Percentiles rank a stretch among this genome's conserved stretches.
These are phyloP conservation scores for Diarsia rubi DNA, from an alignment of 2,888 invertebrate species.

Conservation along the genomic window DNA sequence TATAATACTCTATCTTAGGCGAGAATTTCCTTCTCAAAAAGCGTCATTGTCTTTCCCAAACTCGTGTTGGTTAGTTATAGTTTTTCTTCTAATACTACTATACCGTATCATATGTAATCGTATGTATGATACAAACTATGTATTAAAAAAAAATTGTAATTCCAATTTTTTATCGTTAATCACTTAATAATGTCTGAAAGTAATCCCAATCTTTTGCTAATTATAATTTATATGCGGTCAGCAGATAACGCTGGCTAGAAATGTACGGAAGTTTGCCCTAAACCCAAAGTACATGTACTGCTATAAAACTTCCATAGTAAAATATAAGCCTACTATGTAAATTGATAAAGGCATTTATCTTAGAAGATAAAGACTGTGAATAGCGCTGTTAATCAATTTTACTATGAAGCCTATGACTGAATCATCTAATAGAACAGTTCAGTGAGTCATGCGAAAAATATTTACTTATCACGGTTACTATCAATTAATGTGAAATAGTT, in stretches of 20 bases:
- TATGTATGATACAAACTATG: too few relatives aligned
- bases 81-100: neutral
- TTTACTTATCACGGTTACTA: neutral
- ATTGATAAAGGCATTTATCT: conserved; percentile 8
- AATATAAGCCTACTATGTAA: neutral
- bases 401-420: neutral
- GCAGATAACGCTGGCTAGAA: conserved; percentile 12
- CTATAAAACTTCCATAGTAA: conserved; percentile 17
- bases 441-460: neutral
- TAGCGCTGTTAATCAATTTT: conserved; percentile 17
- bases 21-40: neutral
- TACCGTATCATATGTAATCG: neutral
- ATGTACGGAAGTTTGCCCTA: conserved; percentile 16
- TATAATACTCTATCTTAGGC: neutral
- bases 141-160: conserved; percentile 25
- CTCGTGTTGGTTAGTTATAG: neutral
- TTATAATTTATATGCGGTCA: neutral
- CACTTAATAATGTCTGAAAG: conserved; percentile 2
- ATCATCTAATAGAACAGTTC: neutral
- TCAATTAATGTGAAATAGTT: neutral
- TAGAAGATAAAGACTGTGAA: conserved; percentile 6
- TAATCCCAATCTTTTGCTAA: neutral
- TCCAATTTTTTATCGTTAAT: conserved; percentile 11
- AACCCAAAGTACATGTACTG: neutral
- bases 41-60: too few relatives aligned